A percentile compares a stretch with the other conserved stretches of the same genome.
These are phyloP conservation scores for Cyanoramphus novaezelandiae DNA, from an alignment of 2,113 vertebrate genomes.

Conservation along the genomic window DNA sequence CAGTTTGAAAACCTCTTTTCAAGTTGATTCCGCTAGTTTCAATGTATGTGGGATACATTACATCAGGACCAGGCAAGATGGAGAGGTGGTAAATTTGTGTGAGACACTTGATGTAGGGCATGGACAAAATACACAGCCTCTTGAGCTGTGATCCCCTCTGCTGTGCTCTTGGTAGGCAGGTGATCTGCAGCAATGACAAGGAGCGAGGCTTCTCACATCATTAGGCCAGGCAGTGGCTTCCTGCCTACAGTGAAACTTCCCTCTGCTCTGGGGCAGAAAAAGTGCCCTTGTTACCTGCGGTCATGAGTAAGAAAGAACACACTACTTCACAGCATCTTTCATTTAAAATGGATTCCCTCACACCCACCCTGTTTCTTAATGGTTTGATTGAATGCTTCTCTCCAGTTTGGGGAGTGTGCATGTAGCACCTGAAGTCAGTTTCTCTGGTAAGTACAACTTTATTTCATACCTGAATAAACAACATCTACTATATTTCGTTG, in stretches of 20 bases:
- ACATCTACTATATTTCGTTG: background rate
- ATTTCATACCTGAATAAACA: conserved; percentile 15
- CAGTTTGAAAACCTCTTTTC: background rate
- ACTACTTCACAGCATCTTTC: background rate
- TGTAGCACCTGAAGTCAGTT: background rate
- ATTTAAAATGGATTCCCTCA: background rate
- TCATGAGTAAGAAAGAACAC: background rate
- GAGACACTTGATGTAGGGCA: background rate
- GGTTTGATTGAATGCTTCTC: background rate
- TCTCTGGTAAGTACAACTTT: conserved; percentile 64
- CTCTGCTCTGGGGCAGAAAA: background rate
- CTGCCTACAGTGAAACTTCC: background rate
- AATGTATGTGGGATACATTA: background rate
- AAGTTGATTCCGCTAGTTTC: background rate
- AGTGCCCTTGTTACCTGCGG: background rate
- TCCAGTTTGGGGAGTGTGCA: background rate
- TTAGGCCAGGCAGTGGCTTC: background rate
- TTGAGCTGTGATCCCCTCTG: background rate
- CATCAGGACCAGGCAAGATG: background rate
- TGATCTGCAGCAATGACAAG: background rate
- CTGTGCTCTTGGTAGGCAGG: background rate
- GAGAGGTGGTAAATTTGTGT: background rate
- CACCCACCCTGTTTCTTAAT: accelerated
- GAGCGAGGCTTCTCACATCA: background rate
- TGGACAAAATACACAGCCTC: background rate